phyloP scores from a whole-genome alignment of 2,888 invertebrate genomes.

The Melangyna quadrimaculata region DNA sequence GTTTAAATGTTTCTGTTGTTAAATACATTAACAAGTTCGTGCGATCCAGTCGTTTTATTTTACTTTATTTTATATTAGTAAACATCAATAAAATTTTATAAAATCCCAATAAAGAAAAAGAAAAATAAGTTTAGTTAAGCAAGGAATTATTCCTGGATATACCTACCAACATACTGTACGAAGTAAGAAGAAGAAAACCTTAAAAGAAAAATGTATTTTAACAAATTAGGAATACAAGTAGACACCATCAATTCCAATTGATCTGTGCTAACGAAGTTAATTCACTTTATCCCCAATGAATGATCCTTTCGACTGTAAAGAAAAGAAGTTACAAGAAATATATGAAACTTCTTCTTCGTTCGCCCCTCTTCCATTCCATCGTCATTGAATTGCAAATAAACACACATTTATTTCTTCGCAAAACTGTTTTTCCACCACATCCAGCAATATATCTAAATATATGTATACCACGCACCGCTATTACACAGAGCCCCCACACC shows the following conservation, averaged over 20 bases:
- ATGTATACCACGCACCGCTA: background rate
- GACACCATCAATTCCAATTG: constrained; percentile 69
- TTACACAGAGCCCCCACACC: background rate
- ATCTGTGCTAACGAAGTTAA: constrained; percentile 65
- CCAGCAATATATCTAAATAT: background rate
- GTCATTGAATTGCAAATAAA: constrained; percentile 60
- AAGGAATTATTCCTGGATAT: too few species aligned
- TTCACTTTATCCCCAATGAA: constrained; percentile 59
- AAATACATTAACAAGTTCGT: too few species aligned
- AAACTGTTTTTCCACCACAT: constrained; percentile 11
- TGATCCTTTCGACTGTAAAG: constrained; percentile 53
- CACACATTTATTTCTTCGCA: constrained; percentile 36
- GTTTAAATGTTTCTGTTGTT: too few species aligned
- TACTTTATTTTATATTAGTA: too few species aligned
- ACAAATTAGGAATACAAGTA: constrained; percentile 64
- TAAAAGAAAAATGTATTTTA: constrained; percentile 1
- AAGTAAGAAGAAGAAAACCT: background rate
- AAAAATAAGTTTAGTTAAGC: too few species aligned
- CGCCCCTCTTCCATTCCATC: background rate
- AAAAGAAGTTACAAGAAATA: background rate
- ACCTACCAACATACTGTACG: too few species aligned
- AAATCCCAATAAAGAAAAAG: too few species aligned
- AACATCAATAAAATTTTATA: too few species aligned
- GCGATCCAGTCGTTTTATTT: too few species aligned
- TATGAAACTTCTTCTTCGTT: background rate